A percentile compares a stretch with the other conserved stretches of the same genome.
Evolutionary conservation across 2,888 invertebrate genomes (phyloP).

Genomic region (Sminthurides aquaticus): DNA sequence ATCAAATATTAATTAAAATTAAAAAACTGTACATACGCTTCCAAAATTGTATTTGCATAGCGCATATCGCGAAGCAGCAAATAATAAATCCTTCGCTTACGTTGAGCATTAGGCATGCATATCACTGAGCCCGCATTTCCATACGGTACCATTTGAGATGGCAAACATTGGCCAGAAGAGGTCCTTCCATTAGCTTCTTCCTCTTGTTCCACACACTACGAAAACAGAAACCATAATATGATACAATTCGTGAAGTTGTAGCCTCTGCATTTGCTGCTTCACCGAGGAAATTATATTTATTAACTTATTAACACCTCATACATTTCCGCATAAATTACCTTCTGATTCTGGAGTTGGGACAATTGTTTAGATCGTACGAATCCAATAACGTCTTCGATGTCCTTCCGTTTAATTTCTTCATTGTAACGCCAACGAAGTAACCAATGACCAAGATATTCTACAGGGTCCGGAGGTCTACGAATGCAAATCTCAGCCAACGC

Average conservation of each 20-base stretch:
- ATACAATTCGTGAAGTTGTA: too few species aligned
- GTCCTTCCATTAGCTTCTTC: neutral
- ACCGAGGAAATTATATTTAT: too few species aligned
- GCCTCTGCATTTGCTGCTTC: too few species aligned
- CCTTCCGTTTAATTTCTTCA: conserved; percentile 40
- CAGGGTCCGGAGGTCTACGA: conserved; percentile 39
- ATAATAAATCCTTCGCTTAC: too few species aligned
- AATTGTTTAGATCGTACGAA: conserved; percentile 32
- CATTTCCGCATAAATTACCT: neutral
- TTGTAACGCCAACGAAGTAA: conserved; percentile 42
- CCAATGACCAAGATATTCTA: conserved; percentile 42
- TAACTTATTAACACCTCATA: too few species aligned
- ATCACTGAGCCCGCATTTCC: neutral
- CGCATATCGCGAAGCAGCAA: too few species aligned
- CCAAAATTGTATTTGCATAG: too few species aligned
- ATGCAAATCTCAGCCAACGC: conserved; percentile 42
- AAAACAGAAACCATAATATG: too few species aligned
- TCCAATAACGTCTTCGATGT: conserved; percentile 41
- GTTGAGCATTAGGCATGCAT: neutral
- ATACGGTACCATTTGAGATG: neutral
- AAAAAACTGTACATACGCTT: too few species aligned
- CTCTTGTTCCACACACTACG: neutral
- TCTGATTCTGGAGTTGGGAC: neutral
- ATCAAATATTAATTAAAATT: too few species aligned
- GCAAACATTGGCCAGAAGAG: neutral